Percentiles rank a stretch among this genome's conserved stretches.
Evolutionary conservation across 35 echinoderm and acorn worm genomes (phyloP).

Genomic region (Ophiothrix spiculata): DNA sequence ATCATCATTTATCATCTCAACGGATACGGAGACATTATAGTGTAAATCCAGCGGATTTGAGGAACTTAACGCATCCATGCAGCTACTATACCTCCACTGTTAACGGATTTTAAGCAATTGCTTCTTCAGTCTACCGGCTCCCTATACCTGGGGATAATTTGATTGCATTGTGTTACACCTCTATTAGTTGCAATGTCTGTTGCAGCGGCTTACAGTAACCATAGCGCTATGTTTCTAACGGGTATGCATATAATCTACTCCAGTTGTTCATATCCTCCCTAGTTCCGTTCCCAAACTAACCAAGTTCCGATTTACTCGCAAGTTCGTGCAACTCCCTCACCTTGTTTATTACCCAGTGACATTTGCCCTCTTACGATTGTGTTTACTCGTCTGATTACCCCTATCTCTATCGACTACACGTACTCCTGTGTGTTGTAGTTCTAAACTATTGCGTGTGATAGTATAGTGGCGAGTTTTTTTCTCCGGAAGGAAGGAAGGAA

Average conservation of each 20-base stretch:
- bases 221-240: neutral
- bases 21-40: no score
- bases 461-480: neutral
- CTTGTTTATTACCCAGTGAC: neutral
- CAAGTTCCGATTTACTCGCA: neutral
- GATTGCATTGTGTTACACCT: no score
- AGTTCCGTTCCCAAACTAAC: neutral
- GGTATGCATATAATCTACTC: neutral
- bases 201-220: constrained; percentile 4
- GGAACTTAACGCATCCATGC: no score
- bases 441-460: neutral
- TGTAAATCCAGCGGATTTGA: no score
- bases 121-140: no score
- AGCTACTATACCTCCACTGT: no score
- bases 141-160: no score
- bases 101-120: no score
- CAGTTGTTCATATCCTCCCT: neutral
- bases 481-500: constrained; percentile 47
- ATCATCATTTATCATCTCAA: no score
- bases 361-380: constrained; percentile 2
- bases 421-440: neutral
- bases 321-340: neutral
- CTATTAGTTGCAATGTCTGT: neutral
- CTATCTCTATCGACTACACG: neutral
- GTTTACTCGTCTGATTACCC: constrained; percentile 5